Conservation (phyloP, 1,140 invertebrate species). For the Hycleus cichorii region DNA sequence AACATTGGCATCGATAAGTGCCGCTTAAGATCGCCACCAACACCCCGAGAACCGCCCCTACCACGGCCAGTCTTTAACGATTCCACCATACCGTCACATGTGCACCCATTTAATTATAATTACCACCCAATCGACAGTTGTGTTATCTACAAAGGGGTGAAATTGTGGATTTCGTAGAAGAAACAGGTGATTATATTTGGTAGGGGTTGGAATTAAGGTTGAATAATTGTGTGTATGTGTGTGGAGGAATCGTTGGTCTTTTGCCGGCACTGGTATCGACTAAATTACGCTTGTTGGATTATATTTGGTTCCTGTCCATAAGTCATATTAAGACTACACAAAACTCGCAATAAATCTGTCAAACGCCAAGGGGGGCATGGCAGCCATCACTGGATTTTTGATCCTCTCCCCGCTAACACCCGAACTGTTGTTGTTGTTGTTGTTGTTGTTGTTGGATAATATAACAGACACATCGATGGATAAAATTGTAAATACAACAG, state of each 20-base stretch:
- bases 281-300: constrained; percentile 36
- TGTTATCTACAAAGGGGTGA: not conserved
- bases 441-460: not conserved
- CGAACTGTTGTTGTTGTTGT: constrained; percentile 3
- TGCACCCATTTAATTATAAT: constrained; percentile 18
- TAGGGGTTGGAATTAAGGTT: too few relatives aligned
- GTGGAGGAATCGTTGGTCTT: too few relatives aligned
- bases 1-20: constrained; percentile 22
- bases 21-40: constrained; percentile 25
- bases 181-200: too few relatives aligned
- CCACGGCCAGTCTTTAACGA: not conserved
- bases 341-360: constrained; percentile 44
- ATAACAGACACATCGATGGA: not conserved
- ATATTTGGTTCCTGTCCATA: constrained; percentile 43
- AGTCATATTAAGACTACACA: constrained; percentile 45
- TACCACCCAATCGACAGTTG: constrained; percentile 15
- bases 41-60: too few relatives aligned
- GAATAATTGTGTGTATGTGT: too few relatives aligned
- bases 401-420: constrained; percentile 8
- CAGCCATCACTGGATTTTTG: constrained; percentile 30
- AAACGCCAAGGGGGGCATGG: constrained; percentile 37
- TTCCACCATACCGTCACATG: too few relatives aligned
- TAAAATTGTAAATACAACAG: constrained; percentile 7
- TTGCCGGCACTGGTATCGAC: constrained; percentile 1
- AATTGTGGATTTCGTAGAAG: too few relatives aligned